Base-by-base conservation (phyloP, 2,113 vertebrate genomes). In the Centropus bengalensis region DNA sequence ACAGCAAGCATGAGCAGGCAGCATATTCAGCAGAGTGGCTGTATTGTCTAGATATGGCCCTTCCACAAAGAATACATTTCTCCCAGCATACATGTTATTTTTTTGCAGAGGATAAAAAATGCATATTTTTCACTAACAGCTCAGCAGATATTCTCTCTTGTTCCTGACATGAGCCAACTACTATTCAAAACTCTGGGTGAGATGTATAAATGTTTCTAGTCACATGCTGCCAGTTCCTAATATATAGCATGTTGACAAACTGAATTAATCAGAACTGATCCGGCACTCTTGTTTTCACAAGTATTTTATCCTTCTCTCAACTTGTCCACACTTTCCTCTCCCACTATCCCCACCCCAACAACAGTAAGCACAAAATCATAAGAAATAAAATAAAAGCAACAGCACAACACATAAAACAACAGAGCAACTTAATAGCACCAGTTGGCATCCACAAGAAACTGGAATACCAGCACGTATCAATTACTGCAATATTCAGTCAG, bases 401-500 rank as follows among this genome's bases (percentile, higher is more conserved):
- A 92, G 56, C 77, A 86, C 26, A 71, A 91, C 70, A 58, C 42
- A 59, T 42, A 54, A 88, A 95, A 88, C 76, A 93, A 93, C 69
- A 67, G 82, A 93, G 76, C 89, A 93, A 75, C 33, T 91, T 85
- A 76, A 51, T n/a, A 51, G 66, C 69, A 92, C 55, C 94, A 96
- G 90, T 93, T 96, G 94, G 83, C 63, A 90, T 74, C 80, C 68
- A 33, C 1, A 5, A 95, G 70, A 67, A 95, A 67, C 95, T 91
- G 95, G 96, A 96, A 94, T 86, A 91, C 28, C 82, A 93, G 73
- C 79, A 92, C 54, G 27, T 67, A 80, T 77, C 90, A 94, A 91
- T 96, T 91, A 89, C 63, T 91, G 59, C 68, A 96, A 96, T 94
- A 96, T 89, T 95, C 85, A 95, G 60, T 95, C 85, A 95, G 60